phyloP scores from a whole-genome alignment of 1,140 invertebrate genomes.

The Alviniconcha marisindica region DNA sequence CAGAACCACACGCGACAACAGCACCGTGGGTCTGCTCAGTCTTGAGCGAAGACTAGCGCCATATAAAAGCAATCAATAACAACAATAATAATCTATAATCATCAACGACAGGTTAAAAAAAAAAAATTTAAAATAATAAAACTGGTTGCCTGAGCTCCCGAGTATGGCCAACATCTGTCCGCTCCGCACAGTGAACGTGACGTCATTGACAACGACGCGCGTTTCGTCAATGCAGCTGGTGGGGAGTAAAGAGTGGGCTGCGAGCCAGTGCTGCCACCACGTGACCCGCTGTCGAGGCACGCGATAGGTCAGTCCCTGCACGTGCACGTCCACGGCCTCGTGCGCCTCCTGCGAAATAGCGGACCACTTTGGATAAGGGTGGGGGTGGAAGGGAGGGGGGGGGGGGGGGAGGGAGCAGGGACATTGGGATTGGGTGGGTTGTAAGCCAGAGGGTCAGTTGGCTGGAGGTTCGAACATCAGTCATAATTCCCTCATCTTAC shows the following conservation, averaged over 20 bases:
- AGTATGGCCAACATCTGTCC: slow-evolving; percentile 69
- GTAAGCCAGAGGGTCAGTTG: background rate
- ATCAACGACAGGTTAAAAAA: too few relatives aligned
- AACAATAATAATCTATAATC: too few relatives aligned
- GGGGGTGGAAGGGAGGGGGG: background rate
- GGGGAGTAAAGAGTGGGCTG: slow-evolving; percentile 66
- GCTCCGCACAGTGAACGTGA: slow-evolving; percentile 63
- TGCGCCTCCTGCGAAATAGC: background rate
- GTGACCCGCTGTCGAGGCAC: slow-evolving; percentile 57
- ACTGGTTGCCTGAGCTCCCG: slow-evolving; percentile 69
- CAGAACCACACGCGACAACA: too few relatives aligned
- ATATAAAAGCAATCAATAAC: too few relatives aligned
- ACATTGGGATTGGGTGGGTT: background rate
- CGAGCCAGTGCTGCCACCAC: slow-evolving; percentile 55
- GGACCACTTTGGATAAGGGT: background rate
- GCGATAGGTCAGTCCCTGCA: slow-evolving; percentile 58
- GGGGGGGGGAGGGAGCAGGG: background rate
- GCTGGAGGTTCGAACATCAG: background rate
- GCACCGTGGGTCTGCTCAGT: too few relatives aligned
- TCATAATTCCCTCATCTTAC: too few relatives aligned
- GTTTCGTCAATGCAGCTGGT: slow-evolving; percentile 50
- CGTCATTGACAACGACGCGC: slow-evolving; percentile 55
- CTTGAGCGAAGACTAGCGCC: too few relatives aligned
- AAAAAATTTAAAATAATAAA: too few relatives aligned
- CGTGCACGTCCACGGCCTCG: slow-evolving; percentile 55